phyloP scores from a whole-genome alignment of 2,113 vertebrate species.

The Mesembrinibis cayennensis region DNA sequence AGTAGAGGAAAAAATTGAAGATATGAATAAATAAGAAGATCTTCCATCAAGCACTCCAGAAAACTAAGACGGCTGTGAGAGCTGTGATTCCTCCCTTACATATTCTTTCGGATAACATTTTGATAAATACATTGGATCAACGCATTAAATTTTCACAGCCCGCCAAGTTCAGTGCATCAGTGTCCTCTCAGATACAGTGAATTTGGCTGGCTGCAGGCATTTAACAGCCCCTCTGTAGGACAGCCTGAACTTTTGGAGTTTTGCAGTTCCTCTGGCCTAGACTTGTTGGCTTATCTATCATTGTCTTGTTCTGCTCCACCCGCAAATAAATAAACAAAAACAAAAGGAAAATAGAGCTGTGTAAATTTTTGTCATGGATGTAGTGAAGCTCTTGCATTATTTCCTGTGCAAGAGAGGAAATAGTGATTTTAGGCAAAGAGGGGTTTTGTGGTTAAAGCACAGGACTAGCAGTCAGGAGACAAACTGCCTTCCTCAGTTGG shows the following conservation, averaged over 20 bases:
- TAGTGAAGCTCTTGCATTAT: background rate
- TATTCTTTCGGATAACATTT: background rate
- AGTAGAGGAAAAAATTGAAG: background rate
- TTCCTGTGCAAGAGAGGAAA: background rate
- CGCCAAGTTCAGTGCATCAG: background rate
- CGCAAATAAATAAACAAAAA: background rate
- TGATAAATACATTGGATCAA: background rate
- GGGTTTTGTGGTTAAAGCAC: background rate
- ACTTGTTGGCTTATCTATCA: background rate
- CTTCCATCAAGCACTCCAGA: background rate
- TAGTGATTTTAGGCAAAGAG: background rate
- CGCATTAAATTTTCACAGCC: background rate
- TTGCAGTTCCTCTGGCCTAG: background rate
- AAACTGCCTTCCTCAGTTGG: background rate
- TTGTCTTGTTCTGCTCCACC: background rate
- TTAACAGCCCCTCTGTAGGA: background rate
- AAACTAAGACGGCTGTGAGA: background rate
- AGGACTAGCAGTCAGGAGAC: background rate
- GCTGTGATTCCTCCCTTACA: background rate
- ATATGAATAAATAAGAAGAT: background rate
- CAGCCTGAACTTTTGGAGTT: background rate
- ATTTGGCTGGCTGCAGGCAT: background rate
- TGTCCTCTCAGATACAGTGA: background rate
- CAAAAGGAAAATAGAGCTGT: background rate
- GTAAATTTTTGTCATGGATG: background rate